These are phyloP conservation scores for Cosmia trapezina DNA, from an alignment of 2,888 invertebrate genomes.

Conservation along the genomic window DNA sequence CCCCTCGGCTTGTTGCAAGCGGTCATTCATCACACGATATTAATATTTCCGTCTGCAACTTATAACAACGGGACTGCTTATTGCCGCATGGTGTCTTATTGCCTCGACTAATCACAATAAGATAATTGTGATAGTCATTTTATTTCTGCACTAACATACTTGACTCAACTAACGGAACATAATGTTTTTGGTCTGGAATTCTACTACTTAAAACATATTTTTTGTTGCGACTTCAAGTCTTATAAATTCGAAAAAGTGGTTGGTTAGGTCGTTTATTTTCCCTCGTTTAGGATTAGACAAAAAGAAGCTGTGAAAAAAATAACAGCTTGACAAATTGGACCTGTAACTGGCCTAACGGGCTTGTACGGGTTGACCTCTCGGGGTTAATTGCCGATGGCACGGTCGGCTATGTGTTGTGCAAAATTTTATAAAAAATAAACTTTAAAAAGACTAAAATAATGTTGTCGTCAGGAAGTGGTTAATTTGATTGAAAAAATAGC, in stretches of 20 bases:
- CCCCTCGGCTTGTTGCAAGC: slow-evolving; percentile 52
- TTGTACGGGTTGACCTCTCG: slow-evolving; percentile 12
- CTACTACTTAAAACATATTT: slow-evolving; percentile 25
- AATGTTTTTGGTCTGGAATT: slow-evolving; percentile 25
- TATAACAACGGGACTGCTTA: slow-evolving; percentile 63
- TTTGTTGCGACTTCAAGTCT: slow-evolving; percentile 14
- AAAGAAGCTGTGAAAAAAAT: slow-evolving; percentile 23
- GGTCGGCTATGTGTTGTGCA: slow-evolving; percentile 14
- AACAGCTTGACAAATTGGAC: slow-evolving; percentile 27
- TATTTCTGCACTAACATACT: slow-evolving; percentile 36
- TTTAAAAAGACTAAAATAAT: background rate
- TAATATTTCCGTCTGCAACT: slow-evolving; percentile 67
- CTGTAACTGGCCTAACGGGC: slow-evolving; percentile 36
- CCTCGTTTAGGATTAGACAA: slow-evolving; percentile 25
- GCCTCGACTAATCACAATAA: slow-evolving; percentile 40
- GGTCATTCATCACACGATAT: slow-evolving; percentile 60
- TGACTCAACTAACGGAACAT: slow-evolving; percentile 54
- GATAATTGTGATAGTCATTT: slow-evolving; percentile 48
- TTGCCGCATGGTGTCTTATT: slow-evolving; percentile 40
- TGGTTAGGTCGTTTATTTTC: slow-evolving; percentile 23
- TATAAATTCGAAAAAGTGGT: slow-evolving; percentile 9
- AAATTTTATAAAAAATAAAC: background rate
- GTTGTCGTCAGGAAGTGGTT: slow-evolving; percentile 7
- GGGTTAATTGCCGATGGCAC: slow-evolving; percentile 18
- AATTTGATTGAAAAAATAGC: background rate